A percentile compares a stretch with the other conserved stretches of the same genome.
Conservation (phyloP, 2,113 vertebrate genomes). For the Pagrus major region DNA sequence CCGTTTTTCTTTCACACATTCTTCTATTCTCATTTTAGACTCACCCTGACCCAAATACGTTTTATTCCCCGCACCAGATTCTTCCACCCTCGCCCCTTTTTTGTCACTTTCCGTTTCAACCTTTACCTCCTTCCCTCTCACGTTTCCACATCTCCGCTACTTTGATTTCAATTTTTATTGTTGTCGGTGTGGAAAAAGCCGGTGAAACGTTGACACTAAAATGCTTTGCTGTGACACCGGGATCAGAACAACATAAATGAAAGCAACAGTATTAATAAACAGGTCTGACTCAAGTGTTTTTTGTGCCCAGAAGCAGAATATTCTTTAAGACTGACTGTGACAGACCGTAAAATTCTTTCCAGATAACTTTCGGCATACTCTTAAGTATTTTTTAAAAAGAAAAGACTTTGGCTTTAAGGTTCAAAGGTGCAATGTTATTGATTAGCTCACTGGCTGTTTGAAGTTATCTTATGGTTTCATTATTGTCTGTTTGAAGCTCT, state of each 20-base stretch:
- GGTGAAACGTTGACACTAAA: not conserved
- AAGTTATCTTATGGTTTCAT: slow-evolving; percentile 23
- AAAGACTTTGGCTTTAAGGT: not conserved
- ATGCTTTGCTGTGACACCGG: not conserved
- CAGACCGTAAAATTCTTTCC: slow-evolving; percentile 18
- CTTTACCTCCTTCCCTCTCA: not conserved
- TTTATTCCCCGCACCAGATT: slow-evolving; percentile 19
- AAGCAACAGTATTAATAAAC: slow-evolving; percentile 8
- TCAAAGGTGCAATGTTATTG: slow-evolving; percentile 1
- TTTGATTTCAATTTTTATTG: not conserved
- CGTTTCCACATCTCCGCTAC: not conserved
- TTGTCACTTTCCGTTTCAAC: slow-evolving; percentile 17
- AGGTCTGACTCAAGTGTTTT: not conserved
- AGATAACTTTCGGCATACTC: slow-evolving; percentile 1
- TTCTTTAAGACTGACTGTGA: slow-evolving; percentile 19
- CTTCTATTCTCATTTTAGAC: slow-evolving; percentile 22
- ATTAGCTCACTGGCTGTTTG: not conserved
- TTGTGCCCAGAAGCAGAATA: not conserved
- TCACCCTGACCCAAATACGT: slow-evolving; percentile 49
- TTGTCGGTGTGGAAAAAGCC: not conserved
- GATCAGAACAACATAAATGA: not conserved
- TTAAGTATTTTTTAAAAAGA: not conserved
- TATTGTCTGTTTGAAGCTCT: not conserved
- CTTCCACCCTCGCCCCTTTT: slow-evolving; percentile 6
- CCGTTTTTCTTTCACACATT: slow-evolving; percentile 56